Evolutionary conservation across 2,113 vertebrate genomes (phyloP), one percentile per base, ranked within the genome.

Genomic region (Agapornis roseicollis): DNA sequence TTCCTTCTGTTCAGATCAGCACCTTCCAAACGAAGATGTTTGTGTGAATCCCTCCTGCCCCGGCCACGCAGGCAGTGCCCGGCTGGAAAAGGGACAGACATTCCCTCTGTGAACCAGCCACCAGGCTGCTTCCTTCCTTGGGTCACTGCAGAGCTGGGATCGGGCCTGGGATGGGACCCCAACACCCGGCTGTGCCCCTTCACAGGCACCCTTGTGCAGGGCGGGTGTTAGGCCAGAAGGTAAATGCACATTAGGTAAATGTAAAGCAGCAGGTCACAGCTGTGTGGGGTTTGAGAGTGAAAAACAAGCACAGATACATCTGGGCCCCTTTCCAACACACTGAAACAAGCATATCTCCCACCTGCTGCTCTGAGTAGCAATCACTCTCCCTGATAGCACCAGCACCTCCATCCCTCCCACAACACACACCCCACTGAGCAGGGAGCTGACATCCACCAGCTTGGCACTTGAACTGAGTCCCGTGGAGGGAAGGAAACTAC

Each of bases 401-500:
- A 1, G 10, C 28, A 4, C 6, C 1, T 31, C 58, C 41, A 7
- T 37, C 33, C 17, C 46, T 50, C n/a, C n/a, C 41, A 61, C 5
- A 0, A 17, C 44, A 10, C 0, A 0, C 16, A 61, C 28, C 27
- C 13, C 41, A 39, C 9, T 7, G 27, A 31, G 35, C 9, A 73
- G 24, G 41, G n/a, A 24, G 11, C 15, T 0, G 0, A 19, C 12
- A 13, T 4, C 44, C 63, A 71, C 33, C 63, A 31, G 49, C 4
- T 0, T 0, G 0, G 55, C 8, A 12, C 23, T 65, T 0, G 0
- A 28, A 52, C 10, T 0, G 0, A 82, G 19, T 4, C 28, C 7
- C 17, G 1, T 0, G 2, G 16, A 81, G 10, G 37, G 47, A 76
- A 29, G 31, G 35, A 64, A 79, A 82, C 72, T 2, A 22, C 8